Base-by-base conservation (phyloP, 2,113 vertebrate genomes). In the Vimba vimba region DNA sequence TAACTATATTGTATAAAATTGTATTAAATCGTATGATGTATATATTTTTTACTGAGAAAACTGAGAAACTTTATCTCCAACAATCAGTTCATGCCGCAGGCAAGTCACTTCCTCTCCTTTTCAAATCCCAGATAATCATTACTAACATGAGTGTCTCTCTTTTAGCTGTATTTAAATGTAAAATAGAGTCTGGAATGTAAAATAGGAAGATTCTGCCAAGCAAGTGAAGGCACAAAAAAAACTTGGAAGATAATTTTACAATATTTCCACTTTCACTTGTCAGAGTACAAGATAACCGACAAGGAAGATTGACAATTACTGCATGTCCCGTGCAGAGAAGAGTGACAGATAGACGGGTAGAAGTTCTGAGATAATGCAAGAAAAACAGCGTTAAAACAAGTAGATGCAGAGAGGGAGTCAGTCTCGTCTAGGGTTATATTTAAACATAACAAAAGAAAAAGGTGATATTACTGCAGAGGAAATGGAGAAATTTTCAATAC, bases 361-460 rank as follows among this genome's bases (percentile, higher is more conserved):
- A 64, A 33, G 79, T 69, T 82, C 45, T 47, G 10, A 64, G 79
- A 80, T 66, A 68, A 60, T 43, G 52, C 77, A 21, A 17, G 19
- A 39, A 82, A 68, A 82, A 68, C 36, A 80, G 59, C 11, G 6
- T n/a, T 6, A 12, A 23, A 27, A 82, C 75, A 39, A 60, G 77
- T 30, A 79, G 55, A 62, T 79, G 23, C 55, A 9, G 21, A 25
- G 12, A 21, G n/a, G 45, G 30, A 30, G 71, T 71, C 68, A 23
- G 36, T 71, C 36, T 39, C 21, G 36, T 57, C 55, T n/a, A 43
- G 10, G 36, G 39, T 89, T 86, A 85, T 62, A 76, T 62, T n/a
- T 43, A 55, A 71, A 83, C 69, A 71, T 77, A 81, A 85, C 85
- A 86, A 86, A 52, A 86, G 66, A 83, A 81, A 86, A 50, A 30